Base-by-base conservation (phyloP, 2,888 invertebrate genomes). In the Caenorhabditis uteleia region DNA sequence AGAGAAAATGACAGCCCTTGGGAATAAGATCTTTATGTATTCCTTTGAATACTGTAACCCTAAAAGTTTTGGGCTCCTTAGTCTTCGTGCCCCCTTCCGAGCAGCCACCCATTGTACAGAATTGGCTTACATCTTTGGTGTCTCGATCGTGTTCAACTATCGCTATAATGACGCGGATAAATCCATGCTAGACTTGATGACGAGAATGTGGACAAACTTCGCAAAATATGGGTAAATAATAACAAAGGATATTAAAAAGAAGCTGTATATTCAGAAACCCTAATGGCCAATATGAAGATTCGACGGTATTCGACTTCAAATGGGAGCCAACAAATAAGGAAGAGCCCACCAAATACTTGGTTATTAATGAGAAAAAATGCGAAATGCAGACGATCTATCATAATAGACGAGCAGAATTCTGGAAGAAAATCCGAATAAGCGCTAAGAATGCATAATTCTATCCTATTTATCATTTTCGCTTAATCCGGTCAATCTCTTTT, bases 181-280 rank as follows among this genome's bases (percentile, higher is more conserved):
- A 29, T 40, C 67, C 27, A 77, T 81, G 58, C 42, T 71, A 10
- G 74, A 76, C 34, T 31, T 78, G 44, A 75, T 79, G 68, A 75
- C 78, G 3, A 64, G 59, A 42, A 74, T 75, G 72, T 78, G 75
- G 72, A 74, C 81, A 12, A 81, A 81, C 43, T 81, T 81, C 48
- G 78, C 75, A 26, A 81, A 81, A 62, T 75, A 70, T 45, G 77
- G 77, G 77, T 77, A 34, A 7, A 34, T 14, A 5, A 34, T 34
- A 34, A 34, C n/a, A 12, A 14, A 34, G n/a, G 5, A 14, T 34
- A n/a, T 7, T n/a, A n/a, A 5, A 34, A 12, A 34, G n/a, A 34
- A n/a, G n/a, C n/a, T n/a, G n/a, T 27, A 16, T 33, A 46, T 73
- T 27, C 62, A 76, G 79, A 20, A 76, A 80, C 45, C 80, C 80